These are phyloP conservation scores for Ophiothrix spiculata DNA, from an alignment of 35 echinoderm and acorn worm species.

Conservation along the genomic window DNA sequence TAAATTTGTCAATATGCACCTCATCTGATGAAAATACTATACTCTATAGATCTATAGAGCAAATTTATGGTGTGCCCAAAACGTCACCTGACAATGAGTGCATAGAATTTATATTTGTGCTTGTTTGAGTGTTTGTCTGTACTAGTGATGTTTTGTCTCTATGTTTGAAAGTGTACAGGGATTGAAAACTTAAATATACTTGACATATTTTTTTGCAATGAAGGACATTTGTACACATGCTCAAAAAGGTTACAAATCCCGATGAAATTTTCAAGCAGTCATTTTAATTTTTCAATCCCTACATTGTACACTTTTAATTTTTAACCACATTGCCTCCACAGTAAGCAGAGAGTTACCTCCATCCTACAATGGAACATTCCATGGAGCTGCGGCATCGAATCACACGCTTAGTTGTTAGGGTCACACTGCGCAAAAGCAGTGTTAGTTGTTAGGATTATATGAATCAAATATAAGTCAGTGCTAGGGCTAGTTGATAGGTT, in stretches of 20 bases:
- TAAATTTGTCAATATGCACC: too few species aligned
- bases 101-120: too few species aligned
- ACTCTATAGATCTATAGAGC: too few species aligned
- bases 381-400: not conserved
- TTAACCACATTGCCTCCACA: not conserved
- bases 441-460: not conserved
- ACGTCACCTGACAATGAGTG: too few species aligned
- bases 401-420: conserved; percentile 11
- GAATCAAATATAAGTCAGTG: not conserved
- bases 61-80: too few species aligned
- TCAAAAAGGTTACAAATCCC: too few species aligned
- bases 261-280: too few species aligned
- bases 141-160: not conserved
- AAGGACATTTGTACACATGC: too few species aligned
- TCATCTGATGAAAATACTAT: too few species aligned
- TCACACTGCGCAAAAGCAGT: conserved; percentile 8
- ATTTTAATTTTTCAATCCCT: conserved; percentile 6
- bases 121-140: not conserved
- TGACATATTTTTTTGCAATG: too few species aligned
- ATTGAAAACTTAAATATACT: conserved; percentile 5
- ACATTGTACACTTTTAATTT: not conserved
- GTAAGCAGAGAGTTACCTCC: not conserved
- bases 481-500: not conserved
- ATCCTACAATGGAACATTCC: not conserved
- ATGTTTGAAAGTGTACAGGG: not conserved